phyloP scores from a whole-genome alignment of 2,797 vertebrate species.

The Betta splendens region DNA sequence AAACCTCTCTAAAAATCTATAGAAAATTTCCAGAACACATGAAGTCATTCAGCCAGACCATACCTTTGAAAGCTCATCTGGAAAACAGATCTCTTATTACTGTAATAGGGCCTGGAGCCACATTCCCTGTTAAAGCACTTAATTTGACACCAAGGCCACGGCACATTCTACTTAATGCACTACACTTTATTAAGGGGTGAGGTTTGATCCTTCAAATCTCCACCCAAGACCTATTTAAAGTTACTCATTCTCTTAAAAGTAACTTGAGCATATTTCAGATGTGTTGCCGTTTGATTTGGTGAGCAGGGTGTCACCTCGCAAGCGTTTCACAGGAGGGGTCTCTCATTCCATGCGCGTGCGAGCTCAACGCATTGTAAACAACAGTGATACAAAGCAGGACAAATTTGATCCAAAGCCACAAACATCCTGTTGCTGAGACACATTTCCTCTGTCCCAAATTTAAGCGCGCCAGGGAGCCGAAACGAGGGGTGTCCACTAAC shows the following conservation, averaged over 20 bases:
- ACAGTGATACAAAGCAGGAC: slow-evolving; percentile 65
- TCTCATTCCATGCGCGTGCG: slow-evolving; percentile 13
- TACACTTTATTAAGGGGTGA: neutral
- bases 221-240: neutral
- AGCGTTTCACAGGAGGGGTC: slow-evolving; percentile 29
- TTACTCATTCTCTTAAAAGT: neutral
- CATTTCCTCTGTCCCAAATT: slow-evolving; percentile 20
- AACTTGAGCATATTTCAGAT: slow-evolving; percentile 2
- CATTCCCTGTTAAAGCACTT: neutral
- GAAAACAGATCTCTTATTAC: slow-evolving; percentile 4
- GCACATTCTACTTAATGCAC: neutral
- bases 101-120: neutral
- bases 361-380: slow-evolving; percentile 65
- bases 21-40: neutral
- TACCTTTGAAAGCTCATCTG: neutral
- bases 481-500: slow-evolving; percentile 70
- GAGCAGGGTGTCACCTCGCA: slow-evolving; percentile 19
- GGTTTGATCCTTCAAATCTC: neutral
- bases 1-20: slow-evolving; percentile 5
- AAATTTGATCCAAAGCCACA: slow-evolving; percentile 54
- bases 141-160: slow-evolving; percentile 3
- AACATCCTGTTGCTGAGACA: slow-evolving; percentile 76
- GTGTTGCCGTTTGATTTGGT: slow-evolving; percentile 16
- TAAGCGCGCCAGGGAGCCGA: neutral
- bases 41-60: neutral